phyloP scores from a whole-genome alignment of 1,140 invertebrate species.

The Lamellibrachia luymesi region DNA sequence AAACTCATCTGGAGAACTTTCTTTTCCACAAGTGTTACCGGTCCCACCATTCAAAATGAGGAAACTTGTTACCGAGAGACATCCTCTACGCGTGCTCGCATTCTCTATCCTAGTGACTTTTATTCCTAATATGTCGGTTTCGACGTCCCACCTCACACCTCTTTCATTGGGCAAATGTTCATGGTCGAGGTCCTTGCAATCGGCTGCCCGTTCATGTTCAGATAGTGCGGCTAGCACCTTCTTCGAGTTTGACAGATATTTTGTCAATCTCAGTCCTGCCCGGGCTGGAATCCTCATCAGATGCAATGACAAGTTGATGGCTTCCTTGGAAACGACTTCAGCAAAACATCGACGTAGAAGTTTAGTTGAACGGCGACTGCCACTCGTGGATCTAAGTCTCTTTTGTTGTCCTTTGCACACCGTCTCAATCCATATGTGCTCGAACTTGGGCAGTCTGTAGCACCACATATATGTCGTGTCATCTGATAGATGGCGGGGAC shows the following conservation, averaged over 20 bases:
- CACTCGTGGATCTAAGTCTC: no score
- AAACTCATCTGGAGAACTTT: conserved; percentile 21
- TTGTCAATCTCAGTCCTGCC: neutral
- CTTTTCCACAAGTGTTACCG: conserved; percentile 20
- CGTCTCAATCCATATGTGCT: no score
- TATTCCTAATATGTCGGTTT: neutral
- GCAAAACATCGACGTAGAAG: no score
- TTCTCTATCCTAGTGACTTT: neutral
- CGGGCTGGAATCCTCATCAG: neutral
- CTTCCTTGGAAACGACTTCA: no score
- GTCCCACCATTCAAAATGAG: conserved; percentile 31
- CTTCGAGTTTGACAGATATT: conserved; percentile 12
- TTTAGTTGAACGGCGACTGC: no score
- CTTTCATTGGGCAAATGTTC: conserved; percentile 22
- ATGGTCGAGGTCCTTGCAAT: neutral
- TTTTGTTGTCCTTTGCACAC: no score
- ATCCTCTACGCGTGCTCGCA: conserved; percentile 14
- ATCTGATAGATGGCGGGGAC: no score
- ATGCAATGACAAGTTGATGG: neutral
- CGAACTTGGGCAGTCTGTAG: no score
- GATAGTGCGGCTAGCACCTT: neutral
- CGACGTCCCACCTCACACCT: conserved; percentile 7
- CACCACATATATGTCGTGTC: no score
- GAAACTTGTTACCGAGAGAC: conserved; percentile 18
- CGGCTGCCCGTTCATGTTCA: neutral